Evolutionary conservation across 2,797 vertebrate genomes (phyloP).

Genomic region (Helostoma temminkii): DNA sequence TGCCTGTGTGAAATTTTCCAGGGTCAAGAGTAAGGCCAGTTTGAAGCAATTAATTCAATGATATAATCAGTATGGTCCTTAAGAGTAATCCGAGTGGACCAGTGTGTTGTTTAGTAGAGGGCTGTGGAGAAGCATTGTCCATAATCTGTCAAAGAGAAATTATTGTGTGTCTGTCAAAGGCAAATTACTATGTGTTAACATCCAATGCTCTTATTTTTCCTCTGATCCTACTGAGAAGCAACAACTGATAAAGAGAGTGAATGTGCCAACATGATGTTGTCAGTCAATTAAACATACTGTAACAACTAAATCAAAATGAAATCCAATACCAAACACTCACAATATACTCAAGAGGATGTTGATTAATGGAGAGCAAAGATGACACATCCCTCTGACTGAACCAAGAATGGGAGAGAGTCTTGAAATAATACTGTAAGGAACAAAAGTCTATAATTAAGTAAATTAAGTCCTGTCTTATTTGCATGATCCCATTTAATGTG

Average conservation of each 20-base stretch:
- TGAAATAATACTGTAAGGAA: conserved; percentile 38
- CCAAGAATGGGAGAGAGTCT: conserved; percentile 17
- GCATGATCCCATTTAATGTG: conserved; percentile 80
- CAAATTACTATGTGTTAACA: conserved; percentile 39
- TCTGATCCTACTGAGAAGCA: no score
- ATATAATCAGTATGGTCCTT: background rate
- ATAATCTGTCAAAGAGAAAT: conserved; percentile 21
- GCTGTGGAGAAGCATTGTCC: conserved; percentile 12
- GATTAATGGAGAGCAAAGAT: conserved; percentile 46
- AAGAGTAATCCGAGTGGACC: background rate
- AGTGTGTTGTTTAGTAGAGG: conserved; percentile 7
- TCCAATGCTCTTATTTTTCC: conserved; percentile 16
- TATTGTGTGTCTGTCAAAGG: conserved; percentile 38
- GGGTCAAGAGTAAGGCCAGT: conserved; percentile 4
- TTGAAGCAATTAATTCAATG: conserved; percentile 16
- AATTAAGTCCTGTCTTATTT: conserved; percentile 79
- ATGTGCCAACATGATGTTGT: conserved; percentile 30
- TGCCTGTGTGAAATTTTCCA: background rate
- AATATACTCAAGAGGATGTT: conserved; percentile 27
- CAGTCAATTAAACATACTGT: conserved; percentile 28
- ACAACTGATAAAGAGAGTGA: conserved; percentile 16
- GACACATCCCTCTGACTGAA: conserved; percentile 56
- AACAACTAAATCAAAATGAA: conserved; percentile 30
- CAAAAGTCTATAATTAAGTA: conserved; percentile 68
- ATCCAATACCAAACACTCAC: conserved; percentile 14